Evolutionary conservation across 2,113 vertebrate genomes (phyloP).

Genomic region (Pangasianodon gigas): DNA sequence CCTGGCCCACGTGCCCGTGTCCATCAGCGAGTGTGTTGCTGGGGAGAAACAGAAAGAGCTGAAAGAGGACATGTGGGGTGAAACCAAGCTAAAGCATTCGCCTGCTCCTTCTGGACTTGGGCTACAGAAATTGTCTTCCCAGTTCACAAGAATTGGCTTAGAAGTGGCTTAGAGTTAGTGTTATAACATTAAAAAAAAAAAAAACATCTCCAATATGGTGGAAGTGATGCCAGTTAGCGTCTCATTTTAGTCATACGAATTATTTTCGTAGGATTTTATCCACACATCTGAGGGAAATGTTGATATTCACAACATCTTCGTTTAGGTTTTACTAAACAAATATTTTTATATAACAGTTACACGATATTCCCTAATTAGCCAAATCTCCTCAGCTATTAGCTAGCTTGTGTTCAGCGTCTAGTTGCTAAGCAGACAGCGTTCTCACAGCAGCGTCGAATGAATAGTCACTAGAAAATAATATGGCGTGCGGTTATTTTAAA

Average conservation of each 20-base stretch:
- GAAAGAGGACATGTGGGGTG: neutral
- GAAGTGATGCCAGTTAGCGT: neutral
- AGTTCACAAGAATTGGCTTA: neutral
- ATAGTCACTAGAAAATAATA: neutral
- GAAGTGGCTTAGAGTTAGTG: neutral
- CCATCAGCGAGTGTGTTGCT: slow-evolving; percentile 40
- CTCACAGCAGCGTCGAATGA: neutral
- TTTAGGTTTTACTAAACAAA: neutral
- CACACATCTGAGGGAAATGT: neutral
- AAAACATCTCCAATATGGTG: neutral
- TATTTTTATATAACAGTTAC: neutral
- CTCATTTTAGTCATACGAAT: too few species aligned
- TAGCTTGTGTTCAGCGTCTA: neutral
- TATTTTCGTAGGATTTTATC: neutral
- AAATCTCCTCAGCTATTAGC: neutral
- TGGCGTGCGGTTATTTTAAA: too few species aligned
- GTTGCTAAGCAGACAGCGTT: neutral
- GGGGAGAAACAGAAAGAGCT: slow-evolving; percentile 21
- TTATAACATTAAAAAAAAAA: neutral
- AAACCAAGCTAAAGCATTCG: neutral
- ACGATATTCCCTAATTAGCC: neutral
- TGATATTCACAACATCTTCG: neutral
- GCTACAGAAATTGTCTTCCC: neutral
- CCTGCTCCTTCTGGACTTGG: neutral
- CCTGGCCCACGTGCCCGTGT: slow-evolving; percentile 32